phyloP scores from a whole-genome alignment of 2,888 invertebrate species.

The Drosophila nr. perissopoda region DNA sequence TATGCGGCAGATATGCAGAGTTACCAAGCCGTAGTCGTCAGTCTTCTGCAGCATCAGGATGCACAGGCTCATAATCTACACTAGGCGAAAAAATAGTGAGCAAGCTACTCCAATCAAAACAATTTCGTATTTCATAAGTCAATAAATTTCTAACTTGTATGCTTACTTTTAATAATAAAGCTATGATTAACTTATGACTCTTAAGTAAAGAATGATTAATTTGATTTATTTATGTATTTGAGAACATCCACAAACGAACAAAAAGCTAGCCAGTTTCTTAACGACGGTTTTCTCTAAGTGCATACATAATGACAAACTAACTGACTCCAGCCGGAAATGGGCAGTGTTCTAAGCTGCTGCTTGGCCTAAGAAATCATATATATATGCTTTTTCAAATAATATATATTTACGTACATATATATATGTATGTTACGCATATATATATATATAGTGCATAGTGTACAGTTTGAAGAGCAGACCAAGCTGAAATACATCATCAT shows the following conservation, averaged over 20 bases:
- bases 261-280: accelerated
- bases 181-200: background rate
- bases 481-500: conserved; percentile 70
- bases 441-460: background rate
- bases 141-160: no score
- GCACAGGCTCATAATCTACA: background rate
- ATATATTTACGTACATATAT: conserved; percentile 1
- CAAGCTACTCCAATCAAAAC: background rate
- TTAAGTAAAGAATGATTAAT: background rate
- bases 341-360: conserved; percentile 14
- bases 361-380: conserved; percentile 3
- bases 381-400: background rate
- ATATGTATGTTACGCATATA: background rate
- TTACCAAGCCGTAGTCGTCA: conserved; percentile 1
- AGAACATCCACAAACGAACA: background rate
- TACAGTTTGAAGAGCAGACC: conserved; percentile 23
- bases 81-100: background rate
- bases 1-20: conserved; percentile 54
- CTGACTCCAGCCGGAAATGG: conserved; percentile 29
- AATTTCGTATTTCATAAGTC: background rate
- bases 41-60: conserved; percentile 2
- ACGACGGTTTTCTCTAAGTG: background rate
- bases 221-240: background rate
- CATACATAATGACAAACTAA: conserved; percentile 62
- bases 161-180: no score